Percentiles rank a stretch among this genome's conserved stretches.
Evolutionary conservation across 2,113 vertebrate species (phyloP).

Genomic region (Oryzias javanicus): DNA sequence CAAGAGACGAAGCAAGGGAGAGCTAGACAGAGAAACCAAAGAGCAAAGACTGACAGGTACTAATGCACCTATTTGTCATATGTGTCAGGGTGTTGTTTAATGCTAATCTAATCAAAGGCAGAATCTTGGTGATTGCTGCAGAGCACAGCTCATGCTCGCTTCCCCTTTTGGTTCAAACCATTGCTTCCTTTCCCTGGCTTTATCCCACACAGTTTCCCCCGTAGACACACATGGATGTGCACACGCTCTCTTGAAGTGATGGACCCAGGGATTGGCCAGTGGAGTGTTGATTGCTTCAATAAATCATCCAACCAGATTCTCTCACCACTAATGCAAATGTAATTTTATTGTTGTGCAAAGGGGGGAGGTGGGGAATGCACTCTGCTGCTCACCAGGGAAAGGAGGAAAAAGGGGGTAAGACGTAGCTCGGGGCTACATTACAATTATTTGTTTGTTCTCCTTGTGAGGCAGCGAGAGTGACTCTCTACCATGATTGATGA

Average conservation of each 20-base stretch:
- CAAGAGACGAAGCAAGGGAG: conserved; percentile 45
- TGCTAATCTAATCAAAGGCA: conserved; percentile 89
- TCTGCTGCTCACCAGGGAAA: conserved; percentile 54
- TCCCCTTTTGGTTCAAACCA: conserved; percentile 57
- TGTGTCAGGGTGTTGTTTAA: conserved; percentile 87
- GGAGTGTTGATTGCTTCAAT: conserved; percentile 80
- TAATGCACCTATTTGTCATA: conserved; percentile 93
- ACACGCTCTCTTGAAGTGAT: conserved; percentile 9
- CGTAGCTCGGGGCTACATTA: conserved; percentile 85
- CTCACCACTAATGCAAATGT: conserved; percentile 83
- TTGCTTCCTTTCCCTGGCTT: conserved; percentile 44
- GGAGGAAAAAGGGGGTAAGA: conserved; percentile 64
- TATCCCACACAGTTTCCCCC: conserved; percentile 41
- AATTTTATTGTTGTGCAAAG: conserved; percentile 81
- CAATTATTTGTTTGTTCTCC: conserved; percentile 83
- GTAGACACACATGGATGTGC: conserved; percentile 20
- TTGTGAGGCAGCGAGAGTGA: conserved; percentile 81
- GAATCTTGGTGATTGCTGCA: conserved; percentile 71
- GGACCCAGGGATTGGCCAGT: conserved; percentile 56
- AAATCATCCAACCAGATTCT: conserved; percentile 82
- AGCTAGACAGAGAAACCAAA: conserved; percentile 57
- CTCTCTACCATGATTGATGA: conserved; percentile 88
- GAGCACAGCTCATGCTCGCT: conserved; percentile 51
- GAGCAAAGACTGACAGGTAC: conserved; percentile 81
- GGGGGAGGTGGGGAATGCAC: conserved; percentile 35